phyloP scores from a whole-genome alignment of 2,113 vertebrate genomes.

The Charadrius vociferus region DNA sequence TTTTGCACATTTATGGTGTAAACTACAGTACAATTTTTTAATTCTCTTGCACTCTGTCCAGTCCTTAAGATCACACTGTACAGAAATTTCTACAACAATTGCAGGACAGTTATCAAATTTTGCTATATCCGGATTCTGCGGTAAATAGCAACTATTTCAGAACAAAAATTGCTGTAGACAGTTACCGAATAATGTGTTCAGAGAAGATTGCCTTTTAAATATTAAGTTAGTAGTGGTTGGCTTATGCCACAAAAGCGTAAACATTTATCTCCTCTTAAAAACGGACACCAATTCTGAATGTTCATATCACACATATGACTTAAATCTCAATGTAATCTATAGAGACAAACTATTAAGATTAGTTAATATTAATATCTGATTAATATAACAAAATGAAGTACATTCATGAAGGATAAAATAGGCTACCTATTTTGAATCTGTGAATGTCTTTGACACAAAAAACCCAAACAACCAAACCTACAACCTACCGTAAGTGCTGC shows the following conservation, averaged over 20 bases:
- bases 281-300: not conserved
- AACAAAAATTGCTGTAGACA: not conserved
- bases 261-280: not conserved
- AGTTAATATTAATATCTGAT: not conserved
- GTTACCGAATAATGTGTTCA: not conserved
- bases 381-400: not conserved
- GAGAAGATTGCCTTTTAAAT: not conserved
- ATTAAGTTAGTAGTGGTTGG: not conserved
- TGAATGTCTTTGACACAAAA: not conserved
- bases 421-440: not conserved
- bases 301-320: not conserved
- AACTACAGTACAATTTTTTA: not conserved
- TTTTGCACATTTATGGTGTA: not conserved
- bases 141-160: not conserved
- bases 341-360: not conserved
- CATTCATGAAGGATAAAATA: not conserved
- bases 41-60: not conserved
- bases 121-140: not conserved
- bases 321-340: not conserved
- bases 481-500: slow-evolving; percentile 78
- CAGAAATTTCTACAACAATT: not conserved
- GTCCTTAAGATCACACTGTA: not conserved
- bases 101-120: not conserved
- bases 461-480: not conserved
- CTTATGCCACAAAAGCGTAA: not conserved